Base-by-base conservation (phyloP, 2,888 invertebrate species). In the Meliscaeva auricollis region DNA sequence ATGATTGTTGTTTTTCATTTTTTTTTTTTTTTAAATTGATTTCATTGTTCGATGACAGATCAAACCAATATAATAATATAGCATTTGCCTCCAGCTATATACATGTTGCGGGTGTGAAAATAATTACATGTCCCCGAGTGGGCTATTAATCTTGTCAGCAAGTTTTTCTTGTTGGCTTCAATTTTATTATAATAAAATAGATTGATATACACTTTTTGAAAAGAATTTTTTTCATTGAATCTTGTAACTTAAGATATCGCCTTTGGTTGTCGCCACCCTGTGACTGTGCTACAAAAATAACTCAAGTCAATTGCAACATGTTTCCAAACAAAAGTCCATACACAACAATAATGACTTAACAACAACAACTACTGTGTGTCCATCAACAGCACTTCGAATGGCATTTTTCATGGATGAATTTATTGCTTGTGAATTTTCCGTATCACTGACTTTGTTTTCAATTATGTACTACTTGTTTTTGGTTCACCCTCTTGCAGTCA, bases 361-460 rank as follows among this genome's bases (percentile, higher is more conserved):
- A 48, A 50, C 38, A 38, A 72, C 9, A 26, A 35, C 50, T 35
- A 38, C 48, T 54, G 30, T 54, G 30, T 73, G 81, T 73, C 68
- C 76, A 46, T 41, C 41, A 26, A 60, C 30, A 48, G 68, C 64
- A 13, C 38, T 38, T 73, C 44, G 69, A 73, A 81, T 81, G 81
- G 81, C 81, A 76, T 81, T 75, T 81, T 72, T 52, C 81, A 81
- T 81, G 73, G 85, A 81, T 85, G 73, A 84, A 84, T 84, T 82
- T 87, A 78, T 85, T 81, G 75, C 89, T 88, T 89, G 88, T 88
- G 87, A 87, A 87, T 88, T 89, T 90, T 90, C 88, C 89, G 88
- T 89, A 81, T 88, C 90, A 89, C 87, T 88, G 89, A 87, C 58
- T 89, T 83, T 87, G 79, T 84, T 87, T 88, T 87, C 87, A 88